Conservation (phyloP, 92 coral and sea anemone species). For the Meandrina meandrites region DNA sequence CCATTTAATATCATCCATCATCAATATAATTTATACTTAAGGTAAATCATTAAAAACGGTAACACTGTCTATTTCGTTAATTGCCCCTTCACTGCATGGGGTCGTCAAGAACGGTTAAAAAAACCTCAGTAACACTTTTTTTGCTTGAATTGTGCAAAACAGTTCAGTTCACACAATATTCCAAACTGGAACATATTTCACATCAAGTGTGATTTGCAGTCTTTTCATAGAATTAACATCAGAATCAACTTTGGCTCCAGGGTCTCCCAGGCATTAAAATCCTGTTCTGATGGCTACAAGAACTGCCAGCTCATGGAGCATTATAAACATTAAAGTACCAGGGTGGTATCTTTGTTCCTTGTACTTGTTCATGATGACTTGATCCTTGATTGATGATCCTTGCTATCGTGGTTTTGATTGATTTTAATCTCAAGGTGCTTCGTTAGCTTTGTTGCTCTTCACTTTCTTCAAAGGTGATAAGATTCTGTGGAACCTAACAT, state of each 20-base stretch:
- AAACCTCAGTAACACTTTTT: neutral
- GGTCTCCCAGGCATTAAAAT: neutral
- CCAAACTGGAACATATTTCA: neutral
- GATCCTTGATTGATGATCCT: neutral
- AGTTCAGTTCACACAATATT: neutral
- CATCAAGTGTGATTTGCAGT: too few species aligned
- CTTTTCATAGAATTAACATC: neutral
- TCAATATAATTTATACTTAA: neutral
- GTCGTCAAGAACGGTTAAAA: neutral
- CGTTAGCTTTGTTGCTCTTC: slow-evolving; percentile 60
- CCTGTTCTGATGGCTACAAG: neutral
- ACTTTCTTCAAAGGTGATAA: slow-evolving; percentile 89
- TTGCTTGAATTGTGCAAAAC: neutral
- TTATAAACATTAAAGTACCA: neutral
- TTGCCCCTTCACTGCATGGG: neutral
- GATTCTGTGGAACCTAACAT: slow-evolving; percentile 78
- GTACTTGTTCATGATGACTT: neutral
- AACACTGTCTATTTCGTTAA: neutral
- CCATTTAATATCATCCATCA: neutral
- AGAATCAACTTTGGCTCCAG: neutral
- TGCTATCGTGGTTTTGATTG: neutral
- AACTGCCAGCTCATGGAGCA: neutral
- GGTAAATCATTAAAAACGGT: neutral
- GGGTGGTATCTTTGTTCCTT: neutral
- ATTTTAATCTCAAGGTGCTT: neutral